Evolutionary conservation across 2,113 vertebrate genomes (phyloP).

Genomic region (Brevimyrus niger): DNA sequence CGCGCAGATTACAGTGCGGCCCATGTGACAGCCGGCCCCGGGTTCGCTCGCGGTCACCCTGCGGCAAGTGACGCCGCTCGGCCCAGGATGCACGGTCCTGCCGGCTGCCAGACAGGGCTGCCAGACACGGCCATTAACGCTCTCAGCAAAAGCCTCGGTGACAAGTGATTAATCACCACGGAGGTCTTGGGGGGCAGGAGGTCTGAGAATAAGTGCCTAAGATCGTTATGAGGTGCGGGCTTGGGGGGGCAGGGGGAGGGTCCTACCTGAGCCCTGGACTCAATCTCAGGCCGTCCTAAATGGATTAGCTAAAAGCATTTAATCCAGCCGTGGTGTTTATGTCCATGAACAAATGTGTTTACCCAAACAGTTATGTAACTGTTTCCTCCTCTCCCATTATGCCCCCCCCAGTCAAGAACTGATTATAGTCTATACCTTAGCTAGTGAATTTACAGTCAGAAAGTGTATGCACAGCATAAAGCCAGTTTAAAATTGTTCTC

Average conservation of each 20-base stretch:
- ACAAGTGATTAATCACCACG: slow-evolving; percentile 43
- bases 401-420: background rate
- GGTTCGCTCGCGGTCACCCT: background rate
- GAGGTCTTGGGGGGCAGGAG: slow-evolving; percentile 23
- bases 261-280: background rate
- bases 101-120: background rate
- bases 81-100: background rate
- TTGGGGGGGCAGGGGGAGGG: background rate
- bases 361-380: background rate
- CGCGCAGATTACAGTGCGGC: background rate
- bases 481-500: background rate
- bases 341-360: background rate
- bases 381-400: background rate
- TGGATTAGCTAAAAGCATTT: background rate
- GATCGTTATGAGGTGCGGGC: background rate
- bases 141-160: slow-evolving; percentile 29
- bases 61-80: background rate
- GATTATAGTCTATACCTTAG: background rate
- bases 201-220: slow-evolving; percentile 25
- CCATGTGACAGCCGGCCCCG: background rate
- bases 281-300: background rate
- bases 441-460: background rate
- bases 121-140: slow-evolving; percentile 13
- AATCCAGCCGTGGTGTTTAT: background rate
- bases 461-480: background rate